A percentile compares a stretch with the other conserved stretches of the same genome.
phyloP scores from a whole-genome alignment of 2,113 vertebrate genomes.

The Protobothrops flavoviridis region DNA sequence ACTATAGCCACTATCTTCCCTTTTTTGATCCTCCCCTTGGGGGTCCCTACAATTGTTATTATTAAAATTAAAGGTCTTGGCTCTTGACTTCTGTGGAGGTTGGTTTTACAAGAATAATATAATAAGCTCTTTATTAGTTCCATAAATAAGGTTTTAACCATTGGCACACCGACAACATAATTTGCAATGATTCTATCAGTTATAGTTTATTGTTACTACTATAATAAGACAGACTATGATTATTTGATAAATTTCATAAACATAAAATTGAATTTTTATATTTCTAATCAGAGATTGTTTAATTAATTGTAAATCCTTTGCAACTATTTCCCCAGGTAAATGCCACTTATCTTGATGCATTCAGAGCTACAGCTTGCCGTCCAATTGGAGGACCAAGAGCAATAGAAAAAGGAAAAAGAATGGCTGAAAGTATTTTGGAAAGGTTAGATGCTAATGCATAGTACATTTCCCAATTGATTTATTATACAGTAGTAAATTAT shows the following conservation, averaged over 20 bases:
- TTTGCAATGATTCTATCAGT: neutral
- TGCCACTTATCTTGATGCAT: conserved; percentile 82
- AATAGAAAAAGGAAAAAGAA: conserved; percentile 75
- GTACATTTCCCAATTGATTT: neutral
- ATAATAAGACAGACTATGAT: neutral
- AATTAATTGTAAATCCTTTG: neutral
- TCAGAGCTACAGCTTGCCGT: conserved; percentile 84
- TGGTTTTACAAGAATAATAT: neutral
- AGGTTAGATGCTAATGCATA: conserved; percentile 62
- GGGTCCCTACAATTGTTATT: neutral
- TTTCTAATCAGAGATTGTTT: neutral
- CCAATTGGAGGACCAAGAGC: conserved; percentile 77
- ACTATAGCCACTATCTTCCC: neutral
- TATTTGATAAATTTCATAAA: neutral
- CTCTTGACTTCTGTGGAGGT: neutral
- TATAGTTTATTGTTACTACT: neutral
- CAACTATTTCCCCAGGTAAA: conserved; percentile 71
- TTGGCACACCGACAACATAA: neutral
- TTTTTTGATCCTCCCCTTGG: neutral
- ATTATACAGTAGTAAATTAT: rapidly evolving
- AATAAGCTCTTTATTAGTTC: neutral
- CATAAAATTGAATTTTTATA: neutral
- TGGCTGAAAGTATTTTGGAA: conserved; percentile 81
- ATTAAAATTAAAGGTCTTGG: neutral
- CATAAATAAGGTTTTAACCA: neutral